Base-by-base conservation (phyloP, 2,888 invertebrate genomes). In the Drosophila prostipennis region DNA sequence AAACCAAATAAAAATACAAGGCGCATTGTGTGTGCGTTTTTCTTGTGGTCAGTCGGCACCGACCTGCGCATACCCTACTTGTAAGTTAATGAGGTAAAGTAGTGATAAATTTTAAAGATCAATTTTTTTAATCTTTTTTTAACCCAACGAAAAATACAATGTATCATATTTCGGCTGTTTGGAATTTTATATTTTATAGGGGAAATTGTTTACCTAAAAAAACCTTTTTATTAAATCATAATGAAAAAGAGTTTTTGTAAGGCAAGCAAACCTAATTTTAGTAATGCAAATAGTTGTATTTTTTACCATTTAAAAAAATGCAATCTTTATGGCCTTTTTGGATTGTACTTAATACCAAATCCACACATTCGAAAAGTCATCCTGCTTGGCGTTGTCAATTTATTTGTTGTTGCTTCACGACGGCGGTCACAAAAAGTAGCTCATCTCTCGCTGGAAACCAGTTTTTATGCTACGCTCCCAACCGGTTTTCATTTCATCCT, bases 1-100 rank as follows among this genome's bases (percentile, higher is more conserved):
- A 82, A 82, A 87, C 87, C 85, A 82, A 87, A 82, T 79, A 82
- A 82, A 82, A 82, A 87, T 77, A 87, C 85, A 74, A 84, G 77
- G 82, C 85, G 77, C 65, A 72, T 69, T 80, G 72, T 69, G 65
- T 86, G 69, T 65, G 61, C 72, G 70, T 78, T 76, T 68, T 73
- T 70, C 64, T 70, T 48, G 43, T 46, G n/a, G 36, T 11, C 23
- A 14, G 11, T 23, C 2, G 32, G 51, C 46, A 63, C 53, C 81
- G 78, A 78, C 55, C 39, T 40, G 1, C n/a, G 6, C 16, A 59
- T 76, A 58, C 56, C 48, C 87, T 63, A 42, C 34, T 3, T 16
- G 14, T 16, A 32, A 48, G 16, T 13, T 13, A 16, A 34, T 19
- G 19, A 32, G 19, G 6, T n/a, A 11, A 42, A 10, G 11, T 11